Base-by-base conservation (phyloP, 2,113 vertebrate genomes). In the Gadus macrocephalus region DNA sequence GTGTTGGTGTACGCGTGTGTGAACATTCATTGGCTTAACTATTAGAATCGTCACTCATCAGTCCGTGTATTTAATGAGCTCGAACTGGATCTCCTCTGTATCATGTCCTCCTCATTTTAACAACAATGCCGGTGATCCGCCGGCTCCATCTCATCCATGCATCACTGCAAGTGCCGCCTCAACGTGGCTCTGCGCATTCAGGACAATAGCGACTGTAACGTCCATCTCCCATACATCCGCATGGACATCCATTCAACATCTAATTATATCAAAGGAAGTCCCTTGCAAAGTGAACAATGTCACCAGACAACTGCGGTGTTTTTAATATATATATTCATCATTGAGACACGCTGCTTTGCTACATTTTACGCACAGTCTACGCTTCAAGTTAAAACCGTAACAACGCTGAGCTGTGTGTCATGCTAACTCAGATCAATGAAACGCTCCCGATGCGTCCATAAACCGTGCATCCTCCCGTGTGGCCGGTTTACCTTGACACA, bases 401-500 rank as follows among this genome's bases (percentile, higher is more conserved):
- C 69, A 19, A 70, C 72, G 58, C 14, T 61, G 31, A 35, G 31
- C 31, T 35, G 31, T 35, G 62, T 16, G 62, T 16, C 15, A 8
- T 16, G 62, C 31, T 28, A 64, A 16, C 15, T n/a, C n/a, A 35
- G 5, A 35, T 28, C 31, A 35, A 35, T 31, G 17, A 16, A 28
- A 15, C 16, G 17, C 1, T 27, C 75, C 25, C 64, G 11, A 27
- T 6, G 61, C 78, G 77, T 75, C 55, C 79, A 70, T 60, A 64
- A 49, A 64, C 19, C 53, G 64, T 31, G n/a, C 66, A 55, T 74
- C 78, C 75, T 58, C 16, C 19, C 15, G 31, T 71, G 27, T 19
- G 64, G n/a, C 69, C 17, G 67, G 20, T 61, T 88, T 92, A 92
- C 91, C 91, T 92, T 85, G 91, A 91, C 79, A 90, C 85, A 87